Evolutionary conservation across 2,113 vertebrate genomes (phyloP), one percentile per base, ranked within the genome.

Genomic region (Ammodytes dubius): DNA sequence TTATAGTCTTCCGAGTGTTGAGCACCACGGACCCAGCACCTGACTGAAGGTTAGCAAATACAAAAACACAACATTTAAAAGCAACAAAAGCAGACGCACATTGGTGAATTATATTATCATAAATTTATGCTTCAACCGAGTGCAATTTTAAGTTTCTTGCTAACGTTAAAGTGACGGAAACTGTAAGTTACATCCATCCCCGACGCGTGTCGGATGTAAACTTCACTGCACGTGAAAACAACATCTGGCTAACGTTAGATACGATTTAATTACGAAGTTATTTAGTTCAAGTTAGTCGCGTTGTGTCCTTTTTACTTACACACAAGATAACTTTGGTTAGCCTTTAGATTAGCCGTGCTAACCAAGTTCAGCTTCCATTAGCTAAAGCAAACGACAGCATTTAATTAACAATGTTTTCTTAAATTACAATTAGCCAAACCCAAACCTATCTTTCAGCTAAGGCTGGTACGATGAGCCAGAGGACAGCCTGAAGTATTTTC

Each of bases 11-110:
- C 91, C 91, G 40, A 37, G 17, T 27, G 12, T 50, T 52, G 65
- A 60, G 4, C 12, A 14, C 57, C 56, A 7, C 63, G 75, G 69
- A 83, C 27, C 66, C 61, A 56, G 61, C 42, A 40, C 19, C 49
- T 5, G 12, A 64, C 40, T 35, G 12, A 69, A 85, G 92, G 88
- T 91, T 80, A 87, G 86, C 70, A 17, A 13, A 4, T 57, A 5
- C 17, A 12, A 2, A 0, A 5, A 6, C 27, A 0, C 39, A 37
- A 8, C 7, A 47, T 27, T 54, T 35, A 10, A 15, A 49, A 81
- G 14, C 39, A 12, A 14, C 19, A 73, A 7, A 74, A 14, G 3
- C 14, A 13, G 1, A 0, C 27, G 27, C 0, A 6, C 1, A n/a
- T 7, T 14, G 17, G 43, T 27, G 27, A 0, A 0, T 6, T 6